Conservation (phyloP, 37 sponge, comb jelly and placozoan species). For the Oopsacas minuta region DNA sequence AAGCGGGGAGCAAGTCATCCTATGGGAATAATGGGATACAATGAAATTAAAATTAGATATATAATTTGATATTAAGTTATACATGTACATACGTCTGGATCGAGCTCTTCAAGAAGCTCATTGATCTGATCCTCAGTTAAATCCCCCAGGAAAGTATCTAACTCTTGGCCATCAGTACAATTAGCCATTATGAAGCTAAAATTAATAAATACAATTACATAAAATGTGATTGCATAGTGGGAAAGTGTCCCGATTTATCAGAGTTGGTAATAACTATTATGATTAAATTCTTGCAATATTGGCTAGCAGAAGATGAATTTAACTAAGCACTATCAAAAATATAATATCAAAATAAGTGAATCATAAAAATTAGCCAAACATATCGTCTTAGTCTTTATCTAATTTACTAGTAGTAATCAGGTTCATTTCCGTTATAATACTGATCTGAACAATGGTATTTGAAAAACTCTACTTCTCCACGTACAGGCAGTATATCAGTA, state of each 20-base stretch:
- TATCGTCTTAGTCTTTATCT: no score
- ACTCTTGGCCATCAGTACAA: neutral
- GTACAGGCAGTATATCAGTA: neutral
- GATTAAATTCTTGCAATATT: no score
- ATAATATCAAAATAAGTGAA: no score
- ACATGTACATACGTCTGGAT: neutral
- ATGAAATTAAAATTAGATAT: neutral
- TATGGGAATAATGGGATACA: neutral
- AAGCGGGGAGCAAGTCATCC: constrained; percentile 3
- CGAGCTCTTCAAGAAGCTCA: neutral
- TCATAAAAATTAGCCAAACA: no score
- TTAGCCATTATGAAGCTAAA: neutral
- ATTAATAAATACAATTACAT: no score
- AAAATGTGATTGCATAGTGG: no score
- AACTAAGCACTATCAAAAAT: no score
- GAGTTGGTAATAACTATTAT: no score
- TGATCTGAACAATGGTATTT: neutral
- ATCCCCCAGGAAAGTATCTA: neutral
- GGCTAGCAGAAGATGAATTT: no score
- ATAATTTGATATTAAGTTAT: neutral
- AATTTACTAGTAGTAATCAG: neutral
- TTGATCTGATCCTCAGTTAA: constrained; percentile 10
- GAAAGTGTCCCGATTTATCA: no score
- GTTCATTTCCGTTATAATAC: neutral
- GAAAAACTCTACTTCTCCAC: neutral